Evolutionary conservation across 2,797 vertebrate genomes (phyloP).

Genomic region (Hemibagrus guttatus): DNA sequence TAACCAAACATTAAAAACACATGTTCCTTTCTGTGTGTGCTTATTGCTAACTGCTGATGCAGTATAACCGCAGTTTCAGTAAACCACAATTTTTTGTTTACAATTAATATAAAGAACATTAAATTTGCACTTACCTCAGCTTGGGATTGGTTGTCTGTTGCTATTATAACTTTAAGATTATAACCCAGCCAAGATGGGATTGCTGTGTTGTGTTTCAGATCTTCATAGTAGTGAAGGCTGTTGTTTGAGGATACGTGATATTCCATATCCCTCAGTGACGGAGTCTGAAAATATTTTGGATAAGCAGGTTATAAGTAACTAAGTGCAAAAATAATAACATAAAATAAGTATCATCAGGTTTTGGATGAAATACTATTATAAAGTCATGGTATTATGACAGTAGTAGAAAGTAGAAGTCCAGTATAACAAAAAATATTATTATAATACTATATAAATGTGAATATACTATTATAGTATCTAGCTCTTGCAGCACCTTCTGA

Average conservation of each 20-base stretch:
- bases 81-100: neutral
- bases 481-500: neutral
- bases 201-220: constrained; percentile 71
- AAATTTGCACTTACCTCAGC: constrained; percentile 34
- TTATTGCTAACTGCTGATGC: neutral
- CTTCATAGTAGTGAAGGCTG: constrained; percentile 74
- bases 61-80: neutral
- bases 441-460: too few relatives aligned
- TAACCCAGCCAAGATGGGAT: constrained; percentile 82
- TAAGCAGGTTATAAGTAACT: neutral
- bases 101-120: neutral
- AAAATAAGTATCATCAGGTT: neutral
- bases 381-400: neutral
- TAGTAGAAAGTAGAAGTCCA: neutral
- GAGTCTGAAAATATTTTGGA: constrained; percentile 72
- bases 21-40: neutral
- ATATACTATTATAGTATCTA: neutral
- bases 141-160: constrained; percentile 35
- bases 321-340: neutral
- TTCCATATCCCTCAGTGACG: constrained; percentile 86
- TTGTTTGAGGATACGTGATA: constrained; percentile 84
- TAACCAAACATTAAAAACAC: neutral
- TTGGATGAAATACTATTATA: neutral
- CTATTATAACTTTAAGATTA: constrained; percentile 73
- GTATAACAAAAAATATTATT: neutral